Conservation (phyloP, 2,888 invertebrate genomes). For the Agrochola litura region DNA sequence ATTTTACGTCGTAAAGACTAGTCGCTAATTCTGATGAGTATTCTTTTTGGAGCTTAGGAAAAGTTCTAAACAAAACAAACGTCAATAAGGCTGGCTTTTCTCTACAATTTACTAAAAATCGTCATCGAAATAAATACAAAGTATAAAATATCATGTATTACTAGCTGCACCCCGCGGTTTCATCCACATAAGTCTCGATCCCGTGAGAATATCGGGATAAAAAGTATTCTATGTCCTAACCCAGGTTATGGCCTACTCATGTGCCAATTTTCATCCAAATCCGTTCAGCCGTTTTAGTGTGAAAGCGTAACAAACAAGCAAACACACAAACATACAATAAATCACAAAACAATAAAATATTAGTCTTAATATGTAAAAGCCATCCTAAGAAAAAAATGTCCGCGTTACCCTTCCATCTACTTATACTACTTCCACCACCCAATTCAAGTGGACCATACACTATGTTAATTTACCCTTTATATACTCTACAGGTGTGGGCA, state of each 20-base stretch:
- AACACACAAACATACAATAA: too few species aligned
- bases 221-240: too few species aligned
- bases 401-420: background rate
- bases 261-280: too few species aligned
- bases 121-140: background rate
- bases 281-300: too few species aligned
- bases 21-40: background rate
- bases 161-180: too few species aligned
- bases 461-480: constrained; percentile 26
- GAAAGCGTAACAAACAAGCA: too few species aligned
- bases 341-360: too few species aligned
- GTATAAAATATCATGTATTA: too few species aligned
- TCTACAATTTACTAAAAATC: background rate
- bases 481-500: constrained; percentile 18
- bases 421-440: background rate
- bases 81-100: background rate
- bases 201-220: too few species aligned
- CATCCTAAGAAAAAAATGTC: background rate
- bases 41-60: background rate
- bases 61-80: background rate
- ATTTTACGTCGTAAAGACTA: constrained; percentile 3
- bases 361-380: background rate
- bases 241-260: too few species aligned
- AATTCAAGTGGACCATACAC: background rate
- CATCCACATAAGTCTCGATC: too few species aligned